Conservation (phyloP, 1,140 invertebrate species). For the Bombus confusus region DNA sequence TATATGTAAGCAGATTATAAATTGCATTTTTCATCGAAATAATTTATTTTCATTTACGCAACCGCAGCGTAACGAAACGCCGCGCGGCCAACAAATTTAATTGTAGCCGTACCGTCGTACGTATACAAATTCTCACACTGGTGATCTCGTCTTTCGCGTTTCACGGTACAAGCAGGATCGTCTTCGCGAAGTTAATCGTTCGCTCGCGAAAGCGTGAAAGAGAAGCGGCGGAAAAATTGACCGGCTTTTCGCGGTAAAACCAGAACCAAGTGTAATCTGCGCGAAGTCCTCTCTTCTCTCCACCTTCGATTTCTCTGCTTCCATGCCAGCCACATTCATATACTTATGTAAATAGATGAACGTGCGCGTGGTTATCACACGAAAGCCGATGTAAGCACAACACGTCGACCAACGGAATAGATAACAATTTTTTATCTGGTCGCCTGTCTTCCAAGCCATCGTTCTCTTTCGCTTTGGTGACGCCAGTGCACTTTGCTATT, state of each 20-base stretch:
- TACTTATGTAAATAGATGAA: conserved; percentile 57
- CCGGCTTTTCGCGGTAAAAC: too few relatives aligned
- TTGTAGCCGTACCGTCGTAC: neutral
- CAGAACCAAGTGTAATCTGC: neutral
- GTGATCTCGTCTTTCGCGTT: conserved; percentile 11
- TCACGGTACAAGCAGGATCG: conserved; percentile 4
- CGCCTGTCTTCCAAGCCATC: conserved; percentile 32
- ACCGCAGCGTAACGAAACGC: neutral
- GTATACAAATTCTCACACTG: neutral
- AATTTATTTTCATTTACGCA: neutral
- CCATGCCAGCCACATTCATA: conserved; percentile 8
- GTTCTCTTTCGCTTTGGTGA: conserved; percentile 18
- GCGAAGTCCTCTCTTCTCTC: neutral
- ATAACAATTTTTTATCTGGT: conserved; percentile 49
- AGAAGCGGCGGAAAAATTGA: neutral
- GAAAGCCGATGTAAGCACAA: conserved; percentile 50
- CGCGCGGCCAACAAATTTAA: neutral
- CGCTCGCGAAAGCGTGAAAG: neutral
- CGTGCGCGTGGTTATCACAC: conserved; percentile 43
- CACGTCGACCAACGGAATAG: conserved; percentile 29
- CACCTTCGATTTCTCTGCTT: neutral
- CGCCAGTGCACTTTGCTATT: conserved; percentile 51
- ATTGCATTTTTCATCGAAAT: neutral
- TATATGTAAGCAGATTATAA: neutral
- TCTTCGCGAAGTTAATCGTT: neutral